Evolutionary conservation across 2,888 invertebrate genomes (phyloP).

Genomic region (Luffia ferchaultella): DNA sequence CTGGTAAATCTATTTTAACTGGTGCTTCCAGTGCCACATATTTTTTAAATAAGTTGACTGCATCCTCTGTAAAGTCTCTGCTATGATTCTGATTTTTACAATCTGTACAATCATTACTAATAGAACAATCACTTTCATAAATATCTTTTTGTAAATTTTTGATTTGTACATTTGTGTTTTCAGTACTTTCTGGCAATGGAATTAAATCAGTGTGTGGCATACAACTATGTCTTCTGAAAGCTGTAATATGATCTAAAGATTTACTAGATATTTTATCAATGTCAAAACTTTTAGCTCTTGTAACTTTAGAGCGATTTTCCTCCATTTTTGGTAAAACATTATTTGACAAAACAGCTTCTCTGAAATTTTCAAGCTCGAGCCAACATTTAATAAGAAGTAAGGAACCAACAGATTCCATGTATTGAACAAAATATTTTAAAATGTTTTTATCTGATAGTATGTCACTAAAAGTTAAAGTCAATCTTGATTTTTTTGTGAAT

Average conservation of each 20-base stretch:
- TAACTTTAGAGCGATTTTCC: constrained; percentile 31
- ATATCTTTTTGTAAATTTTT: neutral
- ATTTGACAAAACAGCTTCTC: constrained; percentile 24
- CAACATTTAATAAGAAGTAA: constrained; percentile 76
- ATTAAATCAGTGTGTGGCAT: neutral
- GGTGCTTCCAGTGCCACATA: constrained; percentile 77
- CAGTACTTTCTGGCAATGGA: neutral
- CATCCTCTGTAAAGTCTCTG: constrained; percentile 59
- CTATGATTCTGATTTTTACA: constrained; percentile 20
- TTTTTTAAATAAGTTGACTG: constrained; percentile 78
- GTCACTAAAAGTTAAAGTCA: constrained; percentile 79
- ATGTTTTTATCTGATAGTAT: constrained; percentile 82
- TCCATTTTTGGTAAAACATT: constrained; percentile 14
- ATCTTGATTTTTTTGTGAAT: constrained; percentile 65
- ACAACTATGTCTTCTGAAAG: constrained; percentile 4
- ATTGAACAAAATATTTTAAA: constrained; percentile 85
- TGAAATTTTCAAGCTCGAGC: constrained; percentile 78
- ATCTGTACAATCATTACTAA: constrained; percentile 2
- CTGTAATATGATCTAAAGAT: neutral
- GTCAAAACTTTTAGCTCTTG: constrained; percentile 44
- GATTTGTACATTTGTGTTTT: neutral
- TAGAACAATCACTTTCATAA: neutral
- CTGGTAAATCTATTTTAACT: constrained; percentile 65
- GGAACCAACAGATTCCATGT: constrained; percentile 79
- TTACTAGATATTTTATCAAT: constrained; percentile 17